phyloP scores from a whole-genome alignment of 2,113 vertebrate species.

The Dipodomys merriami region DNA sequence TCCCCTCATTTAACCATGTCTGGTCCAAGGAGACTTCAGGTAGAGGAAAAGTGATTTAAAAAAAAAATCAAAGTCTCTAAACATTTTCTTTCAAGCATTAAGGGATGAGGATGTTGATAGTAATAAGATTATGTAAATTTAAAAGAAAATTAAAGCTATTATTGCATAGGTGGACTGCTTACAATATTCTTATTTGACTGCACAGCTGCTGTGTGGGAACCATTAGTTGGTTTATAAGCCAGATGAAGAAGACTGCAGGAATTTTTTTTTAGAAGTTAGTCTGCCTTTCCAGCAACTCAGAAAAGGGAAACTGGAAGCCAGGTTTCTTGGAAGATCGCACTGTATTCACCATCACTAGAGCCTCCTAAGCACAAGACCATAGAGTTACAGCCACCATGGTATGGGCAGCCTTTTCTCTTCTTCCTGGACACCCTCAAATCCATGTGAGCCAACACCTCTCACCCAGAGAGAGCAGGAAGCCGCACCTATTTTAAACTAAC shows the following conservation, averaged over 20 bases:
- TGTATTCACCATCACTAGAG: background rate
- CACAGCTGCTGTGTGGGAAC: constrained; percentile 77
- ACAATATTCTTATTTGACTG: constrained; percentile 75
- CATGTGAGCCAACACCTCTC: background rate
- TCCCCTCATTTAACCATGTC: rapidly evolving
- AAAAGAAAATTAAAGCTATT: constrained; percentile 69
- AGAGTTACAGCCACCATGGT: background rate
- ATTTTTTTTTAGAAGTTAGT: constrained; percentile 72
- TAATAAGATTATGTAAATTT: constrained; percentile 69
- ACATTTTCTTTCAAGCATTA: constrained; percentile 8
- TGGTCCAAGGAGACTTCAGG: background rate
- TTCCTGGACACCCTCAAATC: background rate
- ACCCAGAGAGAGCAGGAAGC: background rate
- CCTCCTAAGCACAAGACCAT: background rate
- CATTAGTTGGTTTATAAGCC: constrained; percentile 79
- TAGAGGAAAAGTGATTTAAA: background rate
- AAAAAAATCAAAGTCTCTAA: background rate
- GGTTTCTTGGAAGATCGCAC: background rate
- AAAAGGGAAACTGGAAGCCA: background rate
- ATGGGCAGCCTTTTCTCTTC: constrained; percentile 18
- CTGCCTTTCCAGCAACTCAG: constrained; percentile 20
- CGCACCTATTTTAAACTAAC: background rate
- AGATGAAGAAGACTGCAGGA: constrained; percentile 68
- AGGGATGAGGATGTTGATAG: constrained; percentile 61
- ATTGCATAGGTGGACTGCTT: constrained; percentile 47